Percentiles rank a stretch among this genome's conserved stretches.
phyloP scores from a whole-genome alignment of 2,113 vertebrate species.

The Sprattus sprattus region DNA sequence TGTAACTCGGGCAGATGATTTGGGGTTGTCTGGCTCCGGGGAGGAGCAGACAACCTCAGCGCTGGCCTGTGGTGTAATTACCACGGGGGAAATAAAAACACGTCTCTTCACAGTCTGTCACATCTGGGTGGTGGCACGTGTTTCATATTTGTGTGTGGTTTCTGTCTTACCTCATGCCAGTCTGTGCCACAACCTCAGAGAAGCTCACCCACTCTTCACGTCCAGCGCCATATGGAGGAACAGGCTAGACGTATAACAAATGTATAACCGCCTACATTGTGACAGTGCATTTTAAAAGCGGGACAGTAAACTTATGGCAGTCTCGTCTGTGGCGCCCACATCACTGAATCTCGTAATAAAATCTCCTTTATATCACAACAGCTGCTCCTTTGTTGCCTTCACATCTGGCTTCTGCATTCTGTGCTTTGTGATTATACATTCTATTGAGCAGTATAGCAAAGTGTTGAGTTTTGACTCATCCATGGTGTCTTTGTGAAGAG shows the following conservation, averaged over 20 bases:
- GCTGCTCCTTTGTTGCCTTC: slow-evolving; percentile 36
- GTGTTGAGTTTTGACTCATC: slow-evolving; percentile 35
- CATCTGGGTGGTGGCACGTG: slow-evolving; percentile 45
- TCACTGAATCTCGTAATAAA: slow-evolving; percentile 20
- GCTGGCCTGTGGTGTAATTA: slow-evolving; percentile 58
- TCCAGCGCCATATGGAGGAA: slow-evolving; percentile 23
- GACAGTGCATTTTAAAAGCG: slow-evolving; percentile 16
- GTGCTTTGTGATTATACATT: slow-evolving; percentile 3
- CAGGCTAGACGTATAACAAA: neutral
- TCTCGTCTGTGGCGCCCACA: neutral
- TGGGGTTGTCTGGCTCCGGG: slow-evolving; percentile 47
- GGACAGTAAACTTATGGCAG: slow-evolving; percentile 4
- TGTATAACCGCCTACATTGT: neutral
- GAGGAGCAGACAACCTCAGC: slow-evolving; percentile 53
- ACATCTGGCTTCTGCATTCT: slow-evolving; percentile 54
- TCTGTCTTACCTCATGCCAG: slow-evolving; percentile 9
- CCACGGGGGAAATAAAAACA: slow-evolving; percentile 61
- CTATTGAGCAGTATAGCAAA: neutral
- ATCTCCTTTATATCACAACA: slow-evolving; percentile 23
- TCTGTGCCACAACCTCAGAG: slow-evolving; percentile 45
- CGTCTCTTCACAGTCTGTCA: slow-evolving; percentile 52
- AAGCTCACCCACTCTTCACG: slow-evolving; percentile 24
- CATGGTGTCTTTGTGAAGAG: slow-evolving; percentile 35
- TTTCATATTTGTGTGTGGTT: slow-evolving; percentile 53
- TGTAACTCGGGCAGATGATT: slow-evolving; percentile 55